phyloP scores from a whole-genome alignment of 2,888 invertebrate genomes.

The Busseola fusca region DNA sequence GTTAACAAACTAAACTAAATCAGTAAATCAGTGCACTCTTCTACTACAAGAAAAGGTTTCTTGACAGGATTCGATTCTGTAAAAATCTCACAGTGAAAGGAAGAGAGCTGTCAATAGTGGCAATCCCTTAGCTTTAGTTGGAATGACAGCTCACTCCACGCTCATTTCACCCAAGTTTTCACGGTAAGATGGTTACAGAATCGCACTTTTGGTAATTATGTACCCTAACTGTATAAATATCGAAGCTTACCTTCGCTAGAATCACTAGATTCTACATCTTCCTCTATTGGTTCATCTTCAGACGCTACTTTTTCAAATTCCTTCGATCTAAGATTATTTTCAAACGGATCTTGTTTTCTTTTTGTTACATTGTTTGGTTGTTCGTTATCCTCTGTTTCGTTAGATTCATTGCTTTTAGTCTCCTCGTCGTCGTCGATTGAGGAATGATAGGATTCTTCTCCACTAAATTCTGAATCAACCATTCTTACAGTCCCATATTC shows the following conservation, averaged over 20 bases:
- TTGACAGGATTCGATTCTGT: too few species aligned
- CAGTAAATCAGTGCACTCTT: too few species aligned
- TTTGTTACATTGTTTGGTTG: not conserved
- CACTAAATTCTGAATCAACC: not conserved
- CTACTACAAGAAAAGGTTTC: too few species aligned
- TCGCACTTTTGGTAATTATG: too few species aligned
- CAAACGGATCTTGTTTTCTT: not conserved
- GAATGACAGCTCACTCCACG: too few species aligned
- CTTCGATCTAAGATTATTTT: not conserved
- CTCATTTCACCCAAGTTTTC: too few species aligned
- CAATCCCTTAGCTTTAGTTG: too few species aligned
- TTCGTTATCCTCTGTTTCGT: not conserved
- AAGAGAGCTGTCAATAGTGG: too few species aligned
- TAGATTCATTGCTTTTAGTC: not conserved
- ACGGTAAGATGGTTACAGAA: too few species aligned
- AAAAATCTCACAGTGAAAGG: too few species aligned
- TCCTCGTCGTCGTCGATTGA: not conserved
- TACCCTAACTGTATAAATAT: not conserved
- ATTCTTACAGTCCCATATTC: not conserved
- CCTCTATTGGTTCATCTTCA: constrained; percentile 7
- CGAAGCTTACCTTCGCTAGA: constrained; percentile 27
- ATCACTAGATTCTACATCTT: not conserved
- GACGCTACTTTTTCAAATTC: not conserved
- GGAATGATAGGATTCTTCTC: not conserved
- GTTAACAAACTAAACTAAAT: too few species aligned